A percentile compares a stretch with the other conserved stretches of the same genome.
These are phyloP conservation scores for Amblyopsis rosae DNA, from an alignment of 2,113 vertebrate species.

Conservation along the genomic window DNA sequence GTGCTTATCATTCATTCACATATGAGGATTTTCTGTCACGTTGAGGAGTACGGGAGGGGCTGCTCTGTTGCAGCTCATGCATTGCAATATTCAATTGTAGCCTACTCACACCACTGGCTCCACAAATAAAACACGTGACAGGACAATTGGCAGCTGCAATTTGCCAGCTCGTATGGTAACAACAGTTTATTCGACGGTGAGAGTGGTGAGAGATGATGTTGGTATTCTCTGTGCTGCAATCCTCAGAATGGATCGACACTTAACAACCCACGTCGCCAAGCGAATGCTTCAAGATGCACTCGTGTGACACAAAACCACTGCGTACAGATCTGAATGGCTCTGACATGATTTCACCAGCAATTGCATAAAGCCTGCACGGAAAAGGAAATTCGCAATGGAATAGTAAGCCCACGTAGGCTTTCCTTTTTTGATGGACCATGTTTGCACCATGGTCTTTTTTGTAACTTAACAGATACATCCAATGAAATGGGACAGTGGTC, in stretches of 20 bases:
- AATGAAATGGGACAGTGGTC: not conserved
- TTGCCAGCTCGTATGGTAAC: conserved; percentile 15
- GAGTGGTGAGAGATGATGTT: not conserved
- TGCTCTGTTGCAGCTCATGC: conserved; percentile 38
- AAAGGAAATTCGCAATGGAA: conserved; percentile 21
- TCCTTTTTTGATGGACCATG: not conserved
- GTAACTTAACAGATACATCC: conserved; percentile 2
- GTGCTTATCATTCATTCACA: conserved; percentile 49
- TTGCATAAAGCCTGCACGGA: conserved; percentile 7
- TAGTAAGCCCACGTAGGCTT: conserved; percentile 3
- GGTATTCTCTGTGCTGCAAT: conserved; percentile 4
- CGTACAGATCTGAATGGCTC: conserved; percentile 13
- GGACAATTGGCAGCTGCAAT: conserved; percentile 26
- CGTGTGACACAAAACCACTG: not conserved
- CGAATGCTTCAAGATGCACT: not conserved
- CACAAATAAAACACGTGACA: conserved; percentile 26
- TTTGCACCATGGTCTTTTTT: conserved; percentile 20
- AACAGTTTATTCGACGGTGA: not conserved
- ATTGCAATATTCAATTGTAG: conserved; percentile 33
- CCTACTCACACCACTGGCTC: conserved; percentile 22
- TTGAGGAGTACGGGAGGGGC: conserved; percentile 41
- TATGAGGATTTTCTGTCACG: conserved; percentile 12
- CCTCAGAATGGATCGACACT: conserved; percentile 30
- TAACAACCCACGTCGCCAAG: not conserved
- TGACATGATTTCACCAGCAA: conserved; percentile 2